These are phyloP conservation scores for Neomicropteryx cornuta DNA, from an alignment of 1,140 invertebrate species.

Conservation along the genomic window DNA sequence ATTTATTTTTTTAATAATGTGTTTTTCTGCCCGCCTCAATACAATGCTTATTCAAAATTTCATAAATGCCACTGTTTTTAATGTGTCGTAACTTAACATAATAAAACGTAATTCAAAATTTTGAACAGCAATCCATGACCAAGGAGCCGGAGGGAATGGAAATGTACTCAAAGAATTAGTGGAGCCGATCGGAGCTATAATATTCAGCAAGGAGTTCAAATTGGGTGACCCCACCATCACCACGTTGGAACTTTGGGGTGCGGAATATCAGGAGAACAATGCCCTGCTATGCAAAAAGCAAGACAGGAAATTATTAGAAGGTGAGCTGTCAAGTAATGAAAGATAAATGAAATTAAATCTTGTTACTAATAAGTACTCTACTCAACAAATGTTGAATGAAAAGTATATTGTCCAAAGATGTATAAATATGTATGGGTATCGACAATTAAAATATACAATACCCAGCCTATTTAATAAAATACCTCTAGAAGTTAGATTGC, in stretches of 20 bases:
- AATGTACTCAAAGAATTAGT: slow-evolving; percentile 96
- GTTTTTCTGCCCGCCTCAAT: no score
- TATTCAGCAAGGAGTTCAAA: slow-evolving; percentile 79
- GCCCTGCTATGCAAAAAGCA: slow-evolving; percentile 67
- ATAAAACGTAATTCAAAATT: no score
- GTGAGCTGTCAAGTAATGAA: slow-evolving; percentile 13
- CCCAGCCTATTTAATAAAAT: no score
- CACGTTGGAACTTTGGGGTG: slow-evolving; percentile 91
- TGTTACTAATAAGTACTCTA: no score
- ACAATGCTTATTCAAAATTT: no score
- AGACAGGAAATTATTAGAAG: slow-evolving; percentile 51
- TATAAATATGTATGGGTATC: no score
- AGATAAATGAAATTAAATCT: neutral
- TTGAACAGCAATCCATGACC: slow-evolving; percentile 68
- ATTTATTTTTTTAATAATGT: no score
- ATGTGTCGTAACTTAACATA: no score
- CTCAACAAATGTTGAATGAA: no score
- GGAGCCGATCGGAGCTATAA: slow-evolving; percentile 85
- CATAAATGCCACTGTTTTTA: no score
- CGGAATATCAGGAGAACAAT: slow-evolving; percentile 96
- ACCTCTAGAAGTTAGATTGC: neutral
- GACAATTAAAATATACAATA: no score
- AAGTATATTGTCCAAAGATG: no score
- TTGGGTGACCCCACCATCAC: slow-evolving; percentile 91
- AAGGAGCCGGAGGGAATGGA: slow-evolving; percentile 96